These are phyloP conservation scores for Corticium candelabrum DNA, from an alignment of 37 sponge, comb jelly and placozoan species.

Conservation along the genomic window DNA sequence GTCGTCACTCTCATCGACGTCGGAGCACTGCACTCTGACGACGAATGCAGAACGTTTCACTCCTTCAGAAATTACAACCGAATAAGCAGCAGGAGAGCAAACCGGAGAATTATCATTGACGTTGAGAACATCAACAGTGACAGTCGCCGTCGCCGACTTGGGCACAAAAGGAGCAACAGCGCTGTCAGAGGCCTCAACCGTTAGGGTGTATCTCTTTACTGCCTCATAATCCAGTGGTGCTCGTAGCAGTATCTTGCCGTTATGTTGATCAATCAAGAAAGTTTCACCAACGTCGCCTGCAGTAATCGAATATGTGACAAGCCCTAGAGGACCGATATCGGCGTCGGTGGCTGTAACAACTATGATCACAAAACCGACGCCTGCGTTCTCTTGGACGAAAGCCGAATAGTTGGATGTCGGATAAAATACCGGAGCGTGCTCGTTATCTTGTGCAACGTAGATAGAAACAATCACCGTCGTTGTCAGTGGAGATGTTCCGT, in stretches of 20 bases:
- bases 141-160: not conserved
- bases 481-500: not conserved
- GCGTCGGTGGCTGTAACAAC: not conserved
- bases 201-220: constrained; percentile 24
- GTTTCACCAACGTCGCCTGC: not conserved
- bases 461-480: not conserved
- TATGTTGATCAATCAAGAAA: constrained; percentile 29
- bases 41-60: constrained; percentile 1
- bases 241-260: constrained; percentile 32
- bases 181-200: constrained; percentile 21
- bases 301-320: not conserved
- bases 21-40: not conserved
- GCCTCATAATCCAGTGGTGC: constrained; percentile 42
- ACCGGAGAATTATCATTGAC: constrained; percentile 23
- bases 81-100: not conserved
- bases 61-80: constrained; percentile 7
- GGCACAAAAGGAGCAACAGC: not conserved
- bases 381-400: not conserved
- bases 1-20: not conserved
- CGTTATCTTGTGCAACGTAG: not conserved
- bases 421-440: not conserved
- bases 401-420: not conserved
- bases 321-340: not conserved
- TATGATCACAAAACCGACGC: not conserved
- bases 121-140: constrained; percentile 3